A percentile compares a stretch with the other conserved stretches of the same genome.
Conservation (phyloP, 2,888 invertebrate genomes). For the Merodon equestris region DNA sequence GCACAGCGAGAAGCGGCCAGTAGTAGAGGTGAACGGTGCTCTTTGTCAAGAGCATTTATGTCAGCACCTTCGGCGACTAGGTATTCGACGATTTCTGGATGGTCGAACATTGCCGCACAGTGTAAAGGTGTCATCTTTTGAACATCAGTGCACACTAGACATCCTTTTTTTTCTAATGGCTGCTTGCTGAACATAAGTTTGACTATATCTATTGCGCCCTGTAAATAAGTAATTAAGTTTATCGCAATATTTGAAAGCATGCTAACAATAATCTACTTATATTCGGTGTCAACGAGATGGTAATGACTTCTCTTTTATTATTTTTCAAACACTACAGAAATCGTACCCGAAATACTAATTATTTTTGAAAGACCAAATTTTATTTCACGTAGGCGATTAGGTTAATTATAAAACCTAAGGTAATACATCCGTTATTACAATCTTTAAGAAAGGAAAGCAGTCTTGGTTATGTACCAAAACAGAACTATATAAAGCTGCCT, state of each 20-base stretch:
- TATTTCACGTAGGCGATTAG: too few species aligned
- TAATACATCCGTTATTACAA: too few species aligned
- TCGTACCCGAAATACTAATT: too few species aligned
- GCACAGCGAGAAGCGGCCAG: conserved; percentile 90
- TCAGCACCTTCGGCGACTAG: conserved; percentile 86
- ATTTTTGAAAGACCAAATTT: too few species aligned
- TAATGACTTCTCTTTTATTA: too few species aligned
- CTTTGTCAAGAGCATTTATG: conserved; percentile 88
- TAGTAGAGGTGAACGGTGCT: conserved; percentile 88
- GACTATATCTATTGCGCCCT: conserved; percentile 92
- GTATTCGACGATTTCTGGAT: conserved; percentile 86
- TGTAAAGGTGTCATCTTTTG: conserved; percentile 95
- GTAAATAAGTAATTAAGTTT: too few species aligned
- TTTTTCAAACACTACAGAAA: not conserved
- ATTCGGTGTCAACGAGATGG: not conserved
- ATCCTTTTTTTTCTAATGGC: conserved; percentile 86
- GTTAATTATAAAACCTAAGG: too few species aligned
- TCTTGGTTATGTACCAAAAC: too few species aligned
- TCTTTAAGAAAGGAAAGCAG: too few species aligned
- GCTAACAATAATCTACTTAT: too few species aligned
- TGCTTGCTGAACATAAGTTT: conserved; percentile 92
- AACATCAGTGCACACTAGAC: conserved; percentile 87
- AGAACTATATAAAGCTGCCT: too few species aligned
- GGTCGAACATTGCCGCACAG: conserved; percentile 95
- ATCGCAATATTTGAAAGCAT: too few species aligned